phyloP scores from a whole-genome alignment of 2,888 invertebrate genomes.

The Oasisia sp. region DNA sequence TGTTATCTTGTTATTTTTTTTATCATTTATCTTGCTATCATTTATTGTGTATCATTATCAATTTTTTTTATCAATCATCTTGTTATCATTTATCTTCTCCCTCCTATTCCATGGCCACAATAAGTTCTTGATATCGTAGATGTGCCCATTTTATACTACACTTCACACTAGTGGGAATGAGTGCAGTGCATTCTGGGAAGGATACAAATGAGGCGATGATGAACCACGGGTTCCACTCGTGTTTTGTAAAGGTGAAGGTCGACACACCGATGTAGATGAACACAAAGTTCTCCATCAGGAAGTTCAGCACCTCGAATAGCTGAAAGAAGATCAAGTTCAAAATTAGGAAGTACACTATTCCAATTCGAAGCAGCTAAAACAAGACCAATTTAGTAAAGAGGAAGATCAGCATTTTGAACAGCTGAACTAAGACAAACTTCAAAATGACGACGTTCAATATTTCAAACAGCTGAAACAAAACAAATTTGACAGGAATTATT shows the following conservation, averaged over 20 bases:
- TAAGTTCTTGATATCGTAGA: too few species aligned
- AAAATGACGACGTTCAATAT: background rate
- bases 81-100: too few species aligned
- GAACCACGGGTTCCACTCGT: conserved; percentile 91
- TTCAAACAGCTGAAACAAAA: background rate
- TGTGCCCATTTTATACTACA: too few species aligned
- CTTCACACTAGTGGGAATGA: too few species aligned
- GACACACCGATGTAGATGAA: conserved; percentile 98
- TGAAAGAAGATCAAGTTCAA: conserved; percentile 92
- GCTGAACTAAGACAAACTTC: background rate
- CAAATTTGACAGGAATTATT: too few species aligned
- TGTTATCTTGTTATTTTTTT: too few species aligned
- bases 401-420: background rate
- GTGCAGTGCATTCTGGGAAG: conserved; percentile 43
- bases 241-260: conserved; percentile 97
- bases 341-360: background rate
- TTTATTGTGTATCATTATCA: too few species aligned
- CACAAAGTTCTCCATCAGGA: conserved; percentile 97
- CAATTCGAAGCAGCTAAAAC: background rate
- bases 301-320: conserved; percentile 92
- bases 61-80: too few species aligned
- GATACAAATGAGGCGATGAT: conserved; percentile 93
- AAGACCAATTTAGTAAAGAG: background rate
- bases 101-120: too few species aligned
- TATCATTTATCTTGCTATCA: too few species aligned